Percentiles rank a stretch among this genome's conserved stretches.
These are phyloP conservation scores for Aix galericulata DNA, from an alignment of 2,113 vertebrate genomes.

Conservation along the genomic window DNA sequence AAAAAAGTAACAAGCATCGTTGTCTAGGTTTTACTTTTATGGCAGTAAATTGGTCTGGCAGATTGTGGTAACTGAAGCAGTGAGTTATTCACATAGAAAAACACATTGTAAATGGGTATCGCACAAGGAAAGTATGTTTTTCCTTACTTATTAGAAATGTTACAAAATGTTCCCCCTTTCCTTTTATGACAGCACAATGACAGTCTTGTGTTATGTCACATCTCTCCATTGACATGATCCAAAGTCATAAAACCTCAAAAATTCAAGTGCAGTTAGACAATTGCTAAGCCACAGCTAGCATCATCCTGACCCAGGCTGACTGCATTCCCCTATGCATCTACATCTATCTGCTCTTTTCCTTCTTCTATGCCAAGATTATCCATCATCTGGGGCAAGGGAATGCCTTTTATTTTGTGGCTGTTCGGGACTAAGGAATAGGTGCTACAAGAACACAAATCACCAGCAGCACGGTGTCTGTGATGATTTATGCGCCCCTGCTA, in stretches of 20 bases:
- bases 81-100: not conserved
- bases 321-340: not conserved
- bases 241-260: slow-evolving; percentile 32
- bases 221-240: not conserved
- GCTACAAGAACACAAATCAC: slow-evolving; percentile 41
- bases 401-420: slow-evolving; percentile 24
- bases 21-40: not conserved
- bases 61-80: not conserved
- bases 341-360: slow-evolving; percentile 44
- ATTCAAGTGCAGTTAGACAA: slow-evolving; percentile 2
- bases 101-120: not conserved
- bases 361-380: slow-evolving; percentile 41
- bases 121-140: not conserved
- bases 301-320: not conserved
- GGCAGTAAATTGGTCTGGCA: not conserved
- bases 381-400: slow-evolving; percentile 34
- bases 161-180: not conserved
- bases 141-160: not conserved
- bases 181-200: not conserved
- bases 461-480: not conserved
- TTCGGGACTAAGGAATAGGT: not conserved
- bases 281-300: not conserved
- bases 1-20: not conserved
- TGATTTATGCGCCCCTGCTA: slow-evolving; percentile 16
- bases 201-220: not conserved